Base-by-base conservation (phyloP, 2,888 invertebrate species). In the Drosophila siamana region DNA sequence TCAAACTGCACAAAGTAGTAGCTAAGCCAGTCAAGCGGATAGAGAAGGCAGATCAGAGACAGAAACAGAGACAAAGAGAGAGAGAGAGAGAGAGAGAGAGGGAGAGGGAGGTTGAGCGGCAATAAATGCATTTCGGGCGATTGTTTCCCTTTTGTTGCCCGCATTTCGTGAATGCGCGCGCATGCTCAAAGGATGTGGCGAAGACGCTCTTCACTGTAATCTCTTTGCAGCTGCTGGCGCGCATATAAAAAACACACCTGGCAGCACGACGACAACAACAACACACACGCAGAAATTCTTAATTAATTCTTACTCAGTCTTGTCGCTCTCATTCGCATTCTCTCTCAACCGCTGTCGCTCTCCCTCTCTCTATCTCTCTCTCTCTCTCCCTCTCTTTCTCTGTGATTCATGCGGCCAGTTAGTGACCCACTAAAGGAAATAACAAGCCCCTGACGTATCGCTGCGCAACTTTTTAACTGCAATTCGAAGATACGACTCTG, bases 141-240 rank as follows among this genome's bases (percentile, higher is more conserved):
- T 67, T 59, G 61, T 56, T 54, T 43, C 30, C 54, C 46, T 61
- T 59, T 68, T 46, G 69, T 57, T 41, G 69, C 55, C 64, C 63
- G 54, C 64, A 67, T 66, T 65, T 57, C 59, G 40, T 76, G 69
- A 86, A 87, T 88, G 89, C 88, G 88, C 87, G 88, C 87, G 87
- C 87, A 83, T 88, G 85, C 85, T 80, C 88, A 85, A 85, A 88
- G 83, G 87, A 85, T 81, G 72, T 71, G 76, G 46, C 76, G 50
- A 43, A 59, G 41, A 59, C 62, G 36, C 9, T 7, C 11, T 33
- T 48, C 48, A 36, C 26, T 52, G 40, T 46, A 57, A 56, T 72
- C 50, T 55, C 26, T 19, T 74, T 76, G 74, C 74, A 74, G 74
- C 74, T 74, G 74, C 66, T 48, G 74, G 28, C 41, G 26, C 26